Evolutionary conservation across 2,888 invertebrate genomes (phyloP).

Genomic region (Troglohyphantes excavatus): DNA sequence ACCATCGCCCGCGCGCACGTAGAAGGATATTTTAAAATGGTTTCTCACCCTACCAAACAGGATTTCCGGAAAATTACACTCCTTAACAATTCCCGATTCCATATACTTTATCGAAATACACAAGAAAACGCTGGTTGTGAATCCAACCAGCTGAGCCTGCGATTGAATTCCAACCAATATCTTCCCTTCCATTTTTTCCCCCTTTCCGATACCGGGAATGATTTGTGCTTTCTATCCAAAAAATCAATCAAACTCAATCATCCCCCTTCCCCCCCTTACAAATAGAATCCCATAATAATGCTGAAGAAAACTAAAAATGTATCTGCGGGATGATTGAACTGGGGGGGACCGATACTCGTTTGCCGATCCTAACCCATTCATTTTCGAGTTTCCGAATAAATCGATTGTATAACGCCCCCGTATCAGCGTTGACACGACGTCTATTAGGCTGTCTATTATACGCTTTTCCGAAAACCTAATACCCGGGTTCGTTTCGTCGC

Average conservation of each 20-base stretch:
- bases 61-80: slow-evolving; percentile 43
- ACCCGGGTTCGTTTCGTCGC: slow-evolving; percentile 35
- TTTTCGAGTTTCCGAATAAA: slow-evolving; percentile 67
- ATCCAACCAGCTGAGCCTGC: slow-evolving; percentile 53
- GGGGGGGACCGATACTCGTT: slow-evolving; percentile 48
- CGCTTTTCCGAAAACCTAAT: slow-evolving; percentile 40
- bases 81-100: slow-evolving; percentile 39
- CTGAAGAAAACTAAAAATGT: slow-evolving; percentile 53
- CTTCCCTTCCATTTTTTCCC: neutral
- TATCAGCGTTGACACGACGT: slow-evolving; percentile 31
- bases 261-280: slow-evolving; percentile 23
- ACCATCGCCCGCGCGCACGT: neutral
- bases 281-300: slow-evolving; percentile 69
- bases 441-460: slow-evolving; percentile 71
- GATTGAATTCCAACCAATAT: slow-evolving; percentile 67
- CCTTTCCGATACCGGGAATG: slow-evolving; percentile 20
- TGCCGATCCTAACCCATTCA: slow-evolving; percentile 67
- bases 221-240: slow-evolving; percentile 69
- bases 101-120: slow-evolving; percentile 40
- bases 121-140: slow-evolving; percentile 37
- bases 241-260: slow-evolving; percentile 75
- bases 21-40: neutral
- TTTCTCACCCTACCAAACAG: neutral
- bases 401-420: slow-evolving; percentile 63
- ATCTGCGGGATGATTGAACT: slow-evolving; percentile 44